Conservation (phyloP, 2,888 invertebrate species). For the Xestia xanthographa region DNA sequence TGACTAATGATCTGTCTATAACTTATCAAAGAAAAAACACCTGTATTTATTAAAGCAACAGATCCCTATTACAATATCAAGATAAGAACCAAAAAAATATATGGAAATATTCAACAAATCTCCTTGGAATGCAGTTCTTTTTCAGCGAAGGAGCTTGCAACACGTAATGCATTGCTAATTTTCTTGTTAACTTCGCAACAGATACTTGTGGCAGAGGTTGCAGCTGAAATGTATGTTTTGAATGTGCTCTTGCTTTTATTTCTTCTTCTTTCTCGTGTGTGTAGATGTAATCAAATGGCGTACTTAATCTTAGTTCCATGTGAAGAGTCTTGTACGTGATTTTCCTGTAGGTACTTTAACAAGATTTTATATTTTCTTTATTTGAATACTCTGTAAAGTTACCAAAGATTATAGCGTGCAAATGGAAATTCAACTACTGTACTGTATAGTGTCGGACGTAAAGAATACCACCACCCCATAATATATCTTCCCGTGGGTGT, state of each 20-base stretch:
- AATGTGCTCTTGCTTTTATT: slow-evolving; percentile 15
- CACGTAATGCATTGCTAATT: slow-evolving; percentile 69
- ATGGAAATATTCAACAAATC: slow-evolving; percentile 48
- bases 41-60: slow-evolving; percentile 30
- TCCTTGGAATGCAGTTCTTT: slow-evolving; percentile 55
- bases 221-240: slow-evolving; percentile 39
- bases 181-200: slow-evolving; percentile 64
- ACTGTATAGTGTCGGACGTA: too few species aligned
- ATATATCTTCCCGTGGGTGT: too few species aligned
- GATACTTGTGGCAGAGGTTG: slow-evolving; percentile 34
- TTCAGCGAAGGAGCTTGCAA: slow-evolving; percentile 38
- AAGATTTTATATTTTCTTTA: neutral
- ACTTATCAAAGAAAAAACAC: neutral
- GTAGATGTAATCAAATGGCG: neutral
- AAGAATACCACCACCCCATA: too few species aligned
- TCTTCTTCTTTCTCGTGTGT: neutral
- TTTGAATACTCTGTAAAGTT: too few species aligned
- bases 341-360: neutral
- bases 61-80: slow-evolving; percentile 26
- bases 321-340: neutral
- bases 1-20: neutral
- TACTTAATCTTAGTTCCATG: neutral
- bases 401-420: neutral
- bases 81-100: slow-evolving; percentile 44
- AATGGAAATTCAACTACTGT: too few species aligned